A percentile compares a stretch with the other conserved stretches of the same genome.
Conservation (phyloP, 2,797 vertebrate species). For the Xenops minutus region DNA sequence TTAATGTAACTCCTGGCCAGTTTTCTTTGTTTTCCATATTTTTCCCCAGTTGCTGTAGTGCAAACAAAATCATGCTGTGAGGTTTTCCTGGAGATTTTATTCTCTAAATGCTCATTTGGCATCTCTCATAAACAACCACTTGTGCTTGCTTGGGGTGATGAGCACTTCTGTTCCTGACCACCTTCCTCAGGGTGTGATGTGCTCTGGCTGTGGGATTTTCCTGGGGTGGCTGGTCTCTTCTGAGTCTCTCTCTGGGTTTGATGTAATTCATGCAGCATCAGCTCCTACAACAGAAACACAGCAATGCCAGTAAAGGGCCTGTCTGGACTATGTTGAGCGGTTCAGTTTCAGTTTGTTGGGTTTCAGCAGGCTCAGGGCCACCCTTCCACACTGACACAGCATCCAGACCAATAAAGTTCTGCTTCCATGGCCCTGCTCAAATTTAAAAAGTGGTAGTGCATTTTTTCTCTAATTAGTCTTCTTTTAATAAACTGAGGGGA, state of each 20-base stretch:
- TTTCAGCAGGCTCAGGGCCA: neutral
- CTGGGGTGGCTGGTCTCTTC: too few species aligned
- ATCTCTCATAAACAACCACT: neutral
- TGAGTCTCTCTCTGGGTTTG: neutral
- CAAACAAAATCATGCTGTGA: neutral
- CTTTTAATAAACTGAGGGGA: neutral
- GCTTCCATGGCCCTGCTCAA: neutral
- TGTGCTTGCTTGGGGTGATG: neutral
- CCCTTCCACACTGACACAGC: neutral
- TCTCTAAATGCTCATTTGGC: neutral
- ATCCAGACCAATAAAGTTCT: neutral
- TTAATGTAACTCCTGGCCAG: neutral
- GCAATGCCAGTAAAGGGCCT: neutral
- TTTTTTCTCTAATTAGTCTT: neutral
- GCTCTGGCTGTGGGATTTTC: neutral
- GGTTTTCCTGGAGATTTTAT: neutral
- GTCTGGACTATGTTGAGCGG: accelerated
- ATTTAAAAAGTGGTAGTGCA: neutral
- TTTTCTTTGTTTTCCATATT: neutral
- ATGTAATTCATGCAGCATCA: neutral
- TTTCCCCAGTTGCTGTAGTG: neutral
- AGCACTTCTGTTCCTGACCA: neutral
- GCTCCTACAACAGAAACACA: neutral
- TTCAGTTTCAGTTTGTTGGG: neutral
- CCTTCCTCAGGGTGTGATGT: neutral